Percentiles rank a stretch among this genome's conserved stretches.
Conservation (phyloP, 1,140 invertebrate genomes). For the Reticulitermes speratus region DNA sequence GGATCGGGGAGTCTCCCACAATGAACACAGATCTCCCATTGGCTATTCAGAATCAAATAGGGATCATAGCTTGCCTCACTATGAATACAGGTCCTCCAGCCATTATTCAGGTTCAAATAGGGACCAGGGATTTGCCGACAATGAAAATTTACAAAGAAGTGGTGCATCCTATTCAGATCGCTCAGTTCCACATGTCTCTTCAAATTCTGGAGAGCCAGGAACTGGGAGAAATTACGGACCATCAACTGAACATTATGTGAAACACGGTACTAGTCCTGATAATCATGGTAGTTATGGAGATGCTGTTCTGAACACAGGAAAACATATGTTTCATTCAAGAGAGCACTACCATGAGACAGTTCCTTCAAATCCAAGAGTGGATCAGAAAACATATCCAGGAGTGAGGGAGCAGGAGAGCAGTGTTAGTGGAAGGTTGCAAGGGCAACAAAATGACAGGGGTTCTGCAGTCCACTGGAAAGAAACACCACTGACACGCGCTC, state of each 20-base stretch:
- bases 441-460: background rate
- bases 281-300: background rate
- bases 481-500: background rate
- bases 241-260: background rate
- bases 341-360: background rate
- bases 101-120: background rate
- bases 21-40: background rate
- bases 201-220: background rate
- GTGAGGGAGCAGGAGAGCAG: background rate
- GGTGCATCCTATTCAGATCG: background rate
- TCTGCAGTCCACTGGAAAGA: background rate
- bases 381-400: background rate
- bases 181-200: background rate
- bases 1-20: background rate
- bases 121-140: background rate
- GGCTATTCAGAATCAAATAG: background rate
- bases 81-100: background rate
- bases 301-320: background rate
- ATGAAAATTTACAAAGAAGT: background rate
- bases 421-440: background rate
- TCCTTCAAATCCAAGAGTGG: background rate
- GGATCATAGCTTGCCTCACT: background rate
- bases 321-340: background rate
- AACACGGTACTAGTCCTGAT: background rate
- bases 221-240: background rate